Evolutionary conservation across 2,797 vertebrate genomes (phyloP).

Genomic region (Sebastolobus altivelis): DNA sequence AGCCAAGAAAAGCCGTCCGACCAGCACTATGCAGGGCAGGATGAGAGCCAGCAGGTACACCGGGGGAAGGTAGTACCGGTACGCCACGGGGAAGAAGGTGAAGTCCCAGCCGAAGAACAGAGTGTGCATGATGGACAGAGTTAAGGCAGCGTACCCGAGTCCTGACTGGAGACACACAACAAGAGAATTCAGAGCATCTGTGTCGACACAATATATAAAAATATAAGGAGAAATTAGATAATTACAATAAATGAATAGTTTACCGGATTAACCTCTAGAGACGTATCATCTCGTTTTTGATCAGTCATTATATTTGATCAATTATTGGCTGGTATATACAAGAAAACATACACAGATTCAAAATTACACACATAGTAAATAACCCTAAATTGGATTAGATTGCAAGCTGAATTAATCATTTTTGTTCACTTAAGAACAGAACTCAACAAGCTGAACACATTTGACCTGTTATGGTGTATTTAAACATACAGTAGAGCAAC

Average conservation of each 20-base stretch:
- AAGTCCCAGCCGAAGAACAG: slow-evolving; percentile 90
- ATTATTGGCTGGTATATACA: too few species aligned
- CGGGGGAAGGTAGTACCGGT: slow-evolving; percentile 91
- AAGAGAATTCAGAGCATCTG: background rate
- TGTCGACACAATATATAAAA: too few species aligned
- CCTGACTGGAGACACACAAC: slow-evolving; percentile 82
- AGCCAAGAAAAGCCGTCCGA: slow-evolving; percentile 82
- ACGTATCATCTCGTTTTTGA: too few species aligned
- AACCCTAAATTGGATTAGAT: too few species aligned
- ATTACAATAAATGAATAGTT: background rate
- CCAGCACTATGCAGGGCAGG: slow-evolving; percentile 87
- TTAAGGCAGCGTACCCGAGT: slow-evolving; percentile 89
- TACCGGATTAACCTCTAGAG: background rate
- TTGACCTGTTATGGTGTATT: too few species aligned
- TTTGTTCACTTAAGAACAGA: too few species aligned
- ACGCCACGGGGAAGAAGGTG: slow-evolving; percentile 84
- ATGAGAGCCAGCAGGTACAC: slow-evolving; percentile 88
- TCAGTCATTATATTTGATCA: too few species aligned
- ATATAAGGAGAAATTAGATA: background rate
- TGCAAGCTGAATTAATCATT: too few species aligned
- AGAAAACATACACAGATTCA: too few species aligned
- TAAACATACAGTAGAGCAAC: too few species aligned
- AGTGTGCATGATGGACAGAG: slow-evolving; percentile 87
- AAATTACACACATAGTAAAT: too few species aligned
- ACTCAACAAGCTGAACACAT: too few species aligned